A percentile compares a stretch with the other conserved stretches of the same genome.
phyloP scores from a whole-genome alignment of 2,113 vertebrate genomes.

The Orcinus orca region DNA sequence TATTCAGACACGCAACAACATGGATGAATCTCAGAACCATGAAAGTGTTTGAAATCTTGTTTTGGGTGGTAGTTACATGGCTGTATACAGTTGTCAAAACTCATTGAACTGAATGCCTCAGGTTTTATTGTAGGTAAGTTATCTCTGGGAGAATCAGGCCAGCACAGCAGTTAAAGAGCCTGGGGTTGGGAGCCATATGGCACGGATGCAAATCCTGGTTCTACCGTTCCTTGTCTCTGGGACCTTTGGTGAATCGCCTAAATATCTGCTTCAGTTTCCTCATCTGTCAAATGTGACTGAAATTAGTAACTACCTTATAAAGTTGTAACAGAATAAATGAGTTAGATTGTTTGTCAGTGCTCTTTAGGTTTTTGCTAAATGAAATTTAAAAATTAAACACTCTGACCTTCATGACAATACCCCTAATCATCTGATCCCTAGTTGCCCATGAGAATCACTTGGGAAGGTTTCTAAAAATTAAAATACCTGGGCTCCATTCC shows the following conservation, averaged over 20 bases:
- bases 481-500: background rate
- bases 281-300: background rate
- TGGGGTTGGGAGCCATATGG: background rate
- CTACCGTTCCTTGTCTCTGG: background rate
- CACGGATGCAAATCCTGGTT: background rate
- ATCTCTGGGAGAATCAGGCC: background rate
- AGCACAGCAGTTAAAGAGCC: background rate
- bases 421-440: background rate
- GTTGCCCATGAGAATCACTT: background rate
- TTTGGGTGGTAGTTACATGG: background rate
- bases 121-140: background rate
- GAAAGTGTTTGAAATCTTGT: background rate
- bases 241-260: background rate
- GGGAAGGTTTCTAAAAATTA: background rate
- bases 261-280: background rate
- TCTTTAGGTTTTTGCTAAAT: background rate
- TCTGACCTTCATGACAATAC: background rate
- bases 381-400: background rate
- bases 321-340: background rate
- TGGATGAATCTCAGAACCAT: background rate
- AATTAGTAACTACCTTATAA: background rate
- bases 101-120: background rate
- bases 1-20: background rate
- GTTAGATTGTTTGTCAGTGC: background rate
- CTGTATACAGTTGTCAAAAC: background rate